Conservation (phyloP, 2,797 vertebrate species). For the Sparus aurata region DNA sequence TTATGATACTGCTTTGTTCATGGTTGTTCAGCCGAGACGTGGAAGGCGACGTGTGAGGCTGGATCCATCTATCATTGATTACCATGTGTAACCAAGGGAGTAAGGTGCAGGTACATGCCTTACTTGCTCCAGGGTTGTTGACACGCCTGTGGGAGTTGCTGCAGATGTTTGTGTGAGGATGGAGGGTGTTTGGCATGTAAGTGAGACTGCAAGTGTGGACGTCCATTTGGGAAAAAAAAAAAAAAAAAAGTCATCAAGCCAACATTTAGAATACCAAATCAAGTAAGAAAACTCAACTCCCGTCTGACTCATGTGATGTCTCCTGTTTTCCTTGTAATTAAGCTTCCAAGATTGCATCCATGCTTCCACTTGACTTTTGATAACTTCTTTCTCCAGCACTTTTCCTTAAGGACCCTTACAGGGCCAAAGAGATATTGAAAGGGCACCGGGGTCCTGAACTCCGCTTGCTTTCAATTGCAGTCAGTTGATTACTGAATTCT, state of each 20-base stretch:
- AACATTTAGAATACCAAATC: background rate
- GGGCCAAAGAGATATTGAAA: slow-evolving; percentile 6
- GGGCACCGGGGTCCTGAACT: background rate
- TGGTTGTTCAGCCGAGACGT: slow-evolving; percentile 13
- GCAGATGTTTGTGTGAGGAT: background rate
- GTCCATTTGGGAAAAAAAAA: background rate
- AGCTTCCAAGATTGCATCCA: slow-evolving; percentile 21
- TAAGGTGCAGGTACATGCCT: background rate
- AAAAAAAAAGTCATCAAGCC: background rate
- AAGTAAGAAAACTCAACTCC: background rate
- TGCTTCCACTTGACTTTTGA: slow-evolving; percentile 25
- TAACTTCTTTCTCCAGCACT: slow-evolving; percentile 4
- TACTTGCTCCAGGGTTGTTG: background rate
- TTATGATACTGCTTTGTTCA: slow-evolving; percentile 25
- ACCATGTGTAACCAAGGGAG: background rate
- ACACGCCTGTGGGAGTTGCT: background rate
- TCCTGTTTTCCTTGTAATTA: slow-evolving; percentile 20
- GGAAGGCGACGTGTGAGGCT: background rate
- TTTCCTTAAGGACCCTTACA: slow-evolving; percentile 12
- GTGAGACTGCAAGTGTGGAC: background rate
- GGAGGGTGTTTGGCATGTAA: background rate
- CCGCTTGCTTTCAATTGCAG: slow-evolving; percentile 12
- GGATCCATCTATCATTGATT: slow-evolving; percentile 4
- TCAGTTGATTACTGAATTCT: background rate
- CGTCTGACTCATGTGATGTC: background rate